Base-by-base conservation (phyloP, 2,113 vertebrate species). In the Oreochromis niloticus region DNA sequence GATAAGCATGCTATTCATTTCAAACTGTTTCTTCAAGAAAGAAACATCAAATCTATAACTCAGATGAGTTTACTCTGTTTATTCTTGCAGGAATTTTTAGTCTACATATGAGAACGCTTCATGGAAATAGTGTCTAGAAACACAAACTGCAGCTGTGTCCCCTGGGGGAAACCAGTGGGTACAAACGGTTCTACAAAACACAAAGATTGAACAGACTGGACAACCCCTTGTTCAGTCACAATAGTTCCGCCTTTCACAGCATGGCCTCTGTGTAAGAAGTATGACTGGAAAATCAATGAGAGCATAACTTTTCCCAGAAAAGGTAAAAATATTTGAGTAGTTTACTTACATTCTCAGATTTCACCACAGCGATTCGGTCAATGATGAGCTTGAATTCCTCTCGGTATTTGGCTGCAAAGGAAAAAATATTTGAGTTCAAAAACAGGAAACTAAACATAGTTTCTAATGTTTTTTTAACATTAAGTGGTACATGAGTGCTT, bases 341-440 rank as follows among this genome's bases (percentile, higher is more conserved):
- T 85, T 81, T 48, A 97, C 96, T 97, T 78, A 97, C 97, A 61
- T 96, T 96, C 93, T 97, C 97, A 1, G 96, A 96, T 91, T 97
- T 97, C 88, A 96, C 94, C 82, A 97, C 93, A 36, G 97, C 97
- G 19, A 97, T 96, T 9, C 93, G 90, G 94, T 97, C 96, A 14
- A 97, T 94, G 89, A 97, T 93, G 88, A 94, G 90, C 89, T 97
- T 97, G 95, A 97, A 97, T 89, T 97, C 95, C 89, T 97, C 96
- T 91, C 96, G 95, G 95, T 97, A 96, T 95, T 96, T 97, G 57
- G 96, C 97, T 97, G 93, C 59, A 87, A 68, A 50, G 50, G 46
- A 41, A 56, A 84, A 90, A 84, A 91, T 10, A 50, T 73, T 27
- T 34, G 3, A 84, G n/a, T 48, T 87, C 11, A 88, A 63, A 61